Base-by-base conservation (phyloP, 1,140 invertebrate genomes). In the Aphidius gifuensis region DNA sequence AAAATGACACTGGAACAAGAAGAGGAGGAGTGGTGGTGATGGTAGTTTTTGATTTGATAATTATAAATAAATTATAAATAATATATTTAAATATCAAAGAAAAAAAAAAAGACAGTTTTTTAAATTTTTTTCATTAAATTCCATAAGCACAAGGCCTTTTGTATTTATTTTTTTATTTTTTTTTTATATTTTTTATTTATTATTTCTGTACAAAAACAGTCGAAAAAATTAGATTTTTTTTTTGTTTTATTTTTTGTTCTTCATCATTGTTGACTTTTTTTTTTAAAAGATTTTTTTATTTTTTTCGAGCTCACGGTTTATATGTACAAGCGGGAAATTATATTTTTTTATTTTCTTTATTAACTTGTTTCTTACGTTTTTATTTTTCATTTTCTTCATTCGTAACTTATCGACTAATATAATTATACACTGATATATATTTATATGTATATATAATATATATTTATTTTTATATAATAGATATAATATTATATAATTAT, bases 181-280 rank as follows among this genome's bases (percentile, higher is more conserved):
- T 32, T 32, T 32, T 32, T 3, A 23, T 23, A 23, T 32, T 32
- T 32, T 32, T 32, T 32, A 32, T 32, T 32, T 32, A 32, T 32
- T 79, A 79, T 81, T 75, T 81, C 77, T 81, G 79, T 81, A 81
- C 79, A 81, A 81, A 78, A 78, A 78, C 73, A 77, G 72, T 78
- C 76, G 74, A 78, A 78, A 81, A 80, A 80, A 80, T 81, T 79
- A 80, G 73, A 74, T 79, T 75, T 77, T 79, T 71, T 71, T 78
- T 64, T 69, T 72, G 55, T 39, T 50, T 67, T 70, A 16, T 45
- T 40, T 61, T 66, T 66, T 59, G 65, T 64, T 79, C 23, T 32
- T 32, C 23, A 32, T 32, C 23, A 32, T 32, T 32, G 23, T 32
- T 32, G 23, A 32, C 23, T 70, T 32, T 45, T 40, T 61, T 66